Evolutionary conservation across 2,113 vertebrate genomes (phyloP).

Genomic region (Cranoglanis bouderius): DNA sequence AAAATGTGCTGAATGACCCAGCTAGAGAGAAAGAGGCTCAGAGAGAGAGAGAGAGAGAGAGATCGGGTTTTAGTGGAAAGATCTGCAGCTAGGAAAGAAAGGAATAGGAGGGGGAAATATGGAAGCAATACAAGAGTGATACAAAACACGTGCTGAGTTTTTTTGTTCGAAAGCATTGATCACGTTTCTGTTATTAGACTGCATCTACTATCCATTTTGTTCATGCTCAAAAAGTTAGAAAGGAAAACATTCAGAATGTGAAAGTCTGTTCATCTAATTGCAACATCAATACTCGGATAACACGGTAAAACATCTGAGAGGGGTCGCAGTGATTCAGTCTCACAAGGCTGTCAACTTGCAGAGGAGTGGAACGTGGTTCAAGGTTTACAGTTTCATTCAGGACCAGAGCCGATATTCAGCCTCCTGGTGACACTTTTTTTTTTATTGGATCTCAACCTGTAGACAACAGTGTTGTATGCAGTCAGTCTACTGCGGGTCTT

Average conservation of each 20-base stretch:
- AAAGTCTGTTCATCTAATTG: not conserved
- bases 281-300: not conserved
- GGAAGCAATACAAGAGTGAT: not conserved
- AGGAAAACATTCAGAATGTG: not conserved
- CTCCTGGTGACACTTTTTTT: not conserved
- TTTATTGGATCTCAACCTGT: not conserved
- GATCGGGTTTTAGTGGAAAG: conserved; percentile 20
- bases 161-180: not conserved
- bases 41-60: conserved; percentile 4
- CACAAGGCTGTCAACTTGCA: not conserved
- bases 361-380: not conserved
- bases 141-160: not conserved
- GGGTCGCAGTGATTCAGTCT: not conserved
- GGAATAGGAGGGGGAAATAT: not conserved
- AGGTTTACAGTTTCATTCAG: not conserved
- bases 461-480: not conserved
- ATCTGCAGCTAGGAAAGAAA: not conserved
- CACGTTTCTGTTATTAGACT: not conserved
- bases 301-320: not conserved
- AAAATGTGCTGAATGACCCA: conserved; percentile 74
- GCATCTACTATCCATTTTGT: not conserved
- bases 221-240: not conserved
- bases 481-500: not conserved
- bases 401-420: not conserved
- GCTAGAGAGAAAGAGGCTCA: conserved; percentile 6